phyloP scores from a whole-genome alignment of 2,888 invertebrate species.

The Tetropium fuscum region DNA sequence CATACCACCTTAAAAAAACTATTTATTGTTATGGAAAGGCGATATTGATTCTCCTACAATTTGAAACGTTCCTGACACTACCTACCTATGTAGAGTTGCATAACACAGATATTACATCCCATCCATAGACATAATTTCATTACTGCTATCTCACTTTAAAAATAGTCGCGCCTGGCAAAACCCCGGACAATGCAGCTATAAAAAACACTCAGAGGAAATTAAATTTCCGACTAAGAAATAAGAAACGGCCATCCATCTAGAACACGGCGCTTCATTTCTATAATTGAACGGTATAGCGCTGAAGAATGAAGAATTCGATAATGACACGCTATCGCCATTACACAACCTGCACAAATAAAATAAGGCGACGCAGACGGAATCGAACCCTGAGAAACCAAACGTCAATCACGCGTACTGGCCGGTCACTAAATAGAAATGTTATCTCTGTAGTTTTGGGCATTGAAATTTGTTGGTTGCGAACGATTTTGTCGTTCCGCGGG shows the following conservation, averaged over 20 bases:
- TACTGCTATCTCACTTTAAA: background rate
- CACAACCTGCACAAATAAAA: slow-evolving; percentile 34
- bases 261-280: background rate
- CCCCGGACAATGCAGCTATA: background rate
- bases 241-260: background rate
- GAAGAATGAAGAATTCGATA: slow-evolving; percentile 2
- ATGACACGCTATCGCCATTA: slow-evolving; percentile 20
- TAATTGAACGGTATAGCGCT: background rate
- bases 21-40: too few species aligned
- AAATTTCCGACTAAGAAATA: slow-evolving; percentile 8
- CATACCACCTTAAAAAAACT: too few species aligned
- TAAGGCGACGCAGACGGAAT: slow-evolving; percentile 14
- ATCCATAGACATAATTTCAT: too few species aligned
- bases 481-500: too few species aligned
- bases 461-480: slow-evolving; percentile 1
- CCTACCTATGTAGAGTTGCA: too few species aligned
- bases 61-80: too few species aligned
- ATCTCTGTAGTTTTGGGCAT: background rate
- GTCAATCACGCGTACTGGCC: slow-evolving; percentile 26
- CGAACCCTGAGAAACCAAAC: slow-evolving; percentile 25
- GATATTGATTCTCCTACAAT: too few species aligned
- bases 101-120: too few species aligned
- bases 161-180: background rate
- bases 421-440: background rate
- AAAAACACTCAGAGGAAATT: slow-evolving; percentile 10